Evolutionary conservation across 1,140 invertebrate genomes (phyloP), one percentile per base, ranked within the genome.

Genomic region (Hyles vespertilio): DNA sequence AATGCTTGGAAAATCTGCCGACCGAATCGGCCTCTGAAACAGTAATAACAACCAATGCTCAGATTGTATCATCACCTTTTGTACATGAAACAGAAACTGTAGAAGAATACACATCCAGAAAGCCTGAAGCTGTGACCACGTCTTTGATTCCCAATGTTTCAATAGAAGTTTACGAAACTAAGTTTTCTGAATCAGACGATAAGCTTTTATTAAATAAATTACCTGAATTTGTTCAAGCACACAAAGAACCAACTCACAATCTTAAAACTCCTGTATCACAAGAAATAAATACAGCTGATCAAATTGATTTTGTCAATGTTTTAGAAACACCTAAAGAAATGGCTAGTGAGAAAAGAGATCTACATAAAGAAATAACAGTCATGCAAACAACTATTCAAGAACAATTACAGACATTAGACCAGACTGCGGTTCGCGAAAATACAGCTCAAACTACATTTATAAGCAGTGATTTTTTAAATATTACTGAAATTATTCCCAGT

Each of bases 341-440:
- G 44, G 76, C 81, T n/a, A 61, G 48, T 32, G 66, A 74, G 62
- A 59, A 70, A 56, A 71, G 65, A 69, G 74, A 77, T 56, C 67
- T 80, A 55, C 74, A 78, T 49, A 78, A 79, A 67, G 83, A 86
- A 75, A 68, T 88, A 65, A 74, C 71, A 32, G 59, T 86, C n/a
- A 56, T 77, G 12, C 77, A 88, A 73, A 74, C 78, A 11, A 77
- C 59, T 47, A 65, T 77, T 34, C 60, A 81, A 58, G 83, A 88
- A 62, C 75, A 82, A 57, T 46, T 79, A 45, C 49, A 70, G 61
- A 64, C 72, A 49, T 62, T 88, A 34, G 56, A 78, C 32, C 62
- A 69, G 56, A 65, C 55, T 45, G 46, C 73, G 56, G 51, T 59
- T 11, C 44, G 47, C 12, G 57, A 69, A 9, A 69, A 56, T 58